phyloP scores from a whole-genome alignment of 1,140 invertebrate genomes.

The Riptortus pedestris region DNA sequence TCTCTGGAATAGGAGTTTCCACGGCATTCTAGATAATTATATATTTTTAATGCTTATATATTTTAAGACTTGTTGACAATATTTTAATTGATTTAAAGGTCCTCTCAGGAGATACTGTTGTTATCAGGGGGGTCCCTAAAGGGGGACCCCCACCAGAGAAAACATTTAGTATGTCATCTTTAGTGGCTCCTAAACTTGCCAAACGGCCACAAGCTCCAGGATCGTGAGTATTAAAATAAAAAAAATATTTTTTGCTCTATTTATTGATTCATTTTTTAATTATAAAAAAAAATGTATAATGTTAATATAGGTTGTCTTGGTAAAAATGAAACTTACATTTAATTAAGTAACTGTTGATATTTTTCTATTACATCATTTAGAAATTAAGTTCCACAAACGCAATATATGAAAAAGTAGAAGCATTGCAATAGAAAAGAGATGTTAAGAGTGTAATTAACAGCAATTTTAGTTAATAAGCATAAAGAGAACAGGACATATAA shows the following conservation, averaged over 20 bases:
- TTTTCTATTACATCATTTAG: no score
- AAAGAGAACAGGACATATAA: no score
- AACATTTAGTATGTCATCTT: conserved; percentile 77
- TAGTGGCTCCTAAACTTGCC: conserved; percentile 81
- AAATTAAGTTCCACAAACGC: no score
- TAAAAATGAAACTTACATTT: no score
- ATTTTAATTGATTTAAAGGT: conserved; percentile 45
- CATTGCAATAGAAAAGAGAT: no score
- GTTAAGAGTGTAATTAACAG: no score
- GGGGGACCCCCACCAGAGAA: conserved; percentile 81
- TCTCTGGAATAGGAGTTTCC: background rate
- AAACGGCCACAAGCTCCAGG: conserved; percentile 41
- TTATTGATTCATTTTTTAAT: conserved; percentile 21
- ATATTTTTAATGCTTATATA: background rate
- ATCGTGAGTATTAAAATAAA: conserved; percentile 40
- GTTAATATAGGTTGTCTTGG: no score
- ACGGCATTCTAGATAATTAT: background rate
- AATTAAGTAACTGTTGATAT: no score
- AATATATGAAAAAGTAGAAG: no score
- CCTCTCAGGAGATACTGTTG: conserved; percentile 78
- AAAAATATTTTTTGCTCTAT: background rate
- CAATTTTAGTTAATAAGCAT: no score
- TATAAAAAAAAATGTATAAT: no score
- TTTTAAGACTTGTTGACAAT: background rate
- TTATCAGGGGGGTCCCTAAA: conserved; percentile 68